phyloP scores from a whole-genome alignment of 2,113 vertebrate genomes.

The Aleadryas rufinucha region DNA sequence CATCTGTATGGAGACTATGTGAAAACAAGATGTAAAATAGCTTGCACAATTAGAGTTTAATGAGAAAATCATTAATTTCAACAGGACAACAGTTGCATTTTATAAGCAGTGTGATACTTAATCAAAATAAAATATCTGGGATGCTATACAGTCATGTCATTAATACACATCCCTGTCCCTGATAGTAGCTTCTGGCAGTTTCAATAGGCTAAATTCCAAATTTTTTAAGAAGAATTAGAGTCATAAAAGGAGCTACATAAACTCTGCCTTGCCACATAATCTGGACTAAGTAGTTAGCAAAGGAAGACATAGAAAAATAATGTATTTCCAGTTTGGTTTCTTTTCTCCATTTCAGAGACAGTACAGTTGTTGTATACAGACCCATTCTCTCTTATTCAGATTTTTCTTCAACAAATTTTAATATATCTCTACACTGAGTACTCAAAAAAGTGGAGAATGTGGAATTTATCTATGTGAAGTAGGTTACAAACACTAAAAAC shows the following conservation, averaged over 20 bases:
- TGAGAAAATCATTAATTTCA: neutral
- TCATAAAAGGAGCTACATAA: neutral
- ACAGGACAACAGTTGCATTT: neutral
- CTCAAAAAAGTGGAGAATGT: neutral
- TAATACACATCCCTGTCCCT: neutral
- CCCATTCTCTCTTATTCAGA: neutral
- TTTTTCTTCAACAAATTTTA: neutral
- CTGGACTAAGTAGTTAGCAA: neutral
- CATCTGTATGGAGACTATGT: neutral
- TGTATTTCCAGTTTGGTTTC: neutral
- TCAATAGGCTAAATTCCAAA: neutral
- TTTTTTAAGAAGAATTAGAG: neutral
- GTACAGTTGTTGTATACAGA: neutral
- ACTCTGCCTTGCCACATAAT: neutral
- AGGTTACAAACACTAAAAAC: neutral
- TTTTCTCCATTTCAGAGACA: neutral
- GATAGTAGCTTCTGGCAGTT: neutral
- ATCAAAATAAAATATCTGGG: neutral
- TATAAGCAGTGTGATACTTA: neutral
- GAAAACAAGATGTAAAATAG: neutral
- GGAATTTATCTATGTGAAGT: neutral
- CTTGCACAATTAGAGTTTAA: neutral
- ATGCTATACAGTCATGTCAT: neutral
- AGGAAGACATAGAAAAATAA: neutral
- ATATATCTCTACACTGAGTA: neutral